A percentile compares a stretch with the other conserved stretches of the same genome.
Conservation (phyloP, 1,140 invertebrate species). For the Branchinecta lynchi region DNA sequence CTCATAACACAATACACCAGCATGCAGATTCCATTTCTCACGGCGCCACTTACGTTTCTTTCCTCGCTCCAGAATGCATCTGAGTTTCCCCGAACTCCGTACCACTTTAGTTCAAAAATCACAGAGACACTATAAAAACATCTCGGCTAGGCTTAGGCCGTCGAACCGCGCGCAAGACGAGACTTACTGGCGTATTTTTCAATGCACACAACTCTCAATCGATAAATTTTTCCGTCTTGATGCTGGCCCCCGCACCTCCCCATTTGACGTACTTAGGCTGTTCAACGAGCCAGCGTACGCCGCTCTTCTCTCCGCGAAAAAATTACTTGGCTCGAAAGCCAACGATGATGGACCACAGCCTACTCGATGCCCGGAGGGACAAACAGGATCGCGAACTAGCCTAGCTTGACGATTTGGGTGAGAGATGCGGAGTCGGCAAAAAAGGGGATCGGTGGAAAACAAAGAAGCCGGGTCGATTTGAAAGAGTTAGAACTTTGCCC, state of each 20-base stretch:
- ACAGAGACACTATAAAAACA: conserved; percentile 9
- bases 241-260: not conserved
- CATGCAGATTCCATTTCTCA: too few relatives aligned
- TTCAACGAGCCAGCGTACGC: not conserved
- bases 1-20: not conserved
- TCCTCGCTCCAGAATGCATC: not conserved
- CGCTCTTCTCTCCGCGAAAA: not conserved
- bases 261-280: conserved; percentile 3
- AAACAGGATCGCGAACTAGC: too few relatives aligned
- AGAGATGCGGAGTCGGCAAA: too few relatives aligned
- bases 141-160: not conserved
- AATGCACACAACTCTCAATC: not conserved
- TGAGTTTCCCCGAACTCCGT: not conserved
- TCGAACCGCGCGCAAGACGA: conserved; percentile 1
- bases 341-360: not conserved
- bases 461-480: too few relatives aligned
- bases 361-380: too few relatives aligned
- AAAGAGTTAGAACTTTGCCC: too few relatives aligned
- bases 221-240: conserved; percentile 9
- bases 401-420: too few relatives aligned
- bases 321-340: conserved; percentile 5
- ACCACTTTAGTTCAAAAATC: not conserved
- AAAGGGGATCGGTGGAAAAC: too few relatives aligned
- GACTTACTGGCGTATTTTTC: conserved; percentile 7
- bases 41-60: not conserved